A percentile compares a stretch with the other conserved stretches of the same genome.
These are phyloP conservation scores for Stylophora pistillata DNA, from an alignment of 64 coral and sea anemone genomes.

Conservation along the genomic window DNA sequence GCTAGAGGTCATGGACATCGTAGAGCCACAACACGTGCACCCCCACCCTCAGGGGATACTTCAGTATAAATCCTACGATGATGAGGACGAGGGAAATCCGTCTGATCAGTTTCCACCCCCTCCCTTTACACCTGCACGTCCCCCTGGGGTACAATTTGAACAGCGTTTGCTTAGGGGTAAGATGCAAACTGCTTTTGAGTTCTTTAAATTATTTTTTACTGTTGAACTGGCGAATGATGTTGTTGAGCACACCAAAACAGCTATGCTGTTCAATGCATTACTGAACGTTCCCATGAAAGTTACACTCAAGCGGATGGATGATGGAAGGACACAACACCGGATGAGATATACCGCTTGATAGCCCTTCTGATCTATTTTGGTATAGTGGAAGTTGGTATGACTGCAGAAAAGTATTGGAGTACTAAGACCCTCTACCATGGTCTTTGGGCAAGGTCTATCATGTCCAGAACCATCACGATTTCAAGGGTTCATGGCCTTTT, in stretches of 20 bases:
- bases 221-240: conserved; percentile 31
- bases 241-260: conserved; percentile 47
- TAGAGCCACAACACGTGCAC: too few species aligned
- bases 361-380: conserved; percentile 40
- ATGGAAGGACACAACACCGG: background rate
- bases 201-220: conserved; percentile 52
- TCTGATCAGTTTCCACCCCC: background rate
- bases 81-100: background rate
- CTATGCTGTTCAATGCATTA: conserved; percentile 53
- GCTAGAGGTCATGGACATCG: too few species aligned
- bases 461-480: background rate
- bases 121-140: conserved; percentile 3
- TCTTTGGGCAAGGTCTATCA: conserved; percentile 28
- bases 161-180: conserved; percentile 21
- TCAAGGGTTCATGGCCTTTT: background rate
- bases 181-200: conserved; percentile 33
- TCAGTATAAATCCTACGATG: too few species aligned
- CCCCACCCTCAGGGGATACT: too few species aligned
- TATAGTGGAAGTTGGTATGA: background rate
- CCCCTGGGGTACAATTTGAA: conserved; percentile 18
- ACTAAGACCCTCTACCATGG: conserved; percentile 12
- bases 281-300: conserved; percentile 32
- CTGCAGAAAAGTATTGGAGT: conserved; percentile 1
- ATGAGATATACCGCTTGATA: conserved; percentile 5
- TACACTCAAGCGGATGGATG: conserved; percentile 35